Evolutionary conservation across 2,113 vertebrate species (phyloP), one percentile per base, ranked within the genome.

Genomic region (Zonotrichia leucophrys): DNA sequence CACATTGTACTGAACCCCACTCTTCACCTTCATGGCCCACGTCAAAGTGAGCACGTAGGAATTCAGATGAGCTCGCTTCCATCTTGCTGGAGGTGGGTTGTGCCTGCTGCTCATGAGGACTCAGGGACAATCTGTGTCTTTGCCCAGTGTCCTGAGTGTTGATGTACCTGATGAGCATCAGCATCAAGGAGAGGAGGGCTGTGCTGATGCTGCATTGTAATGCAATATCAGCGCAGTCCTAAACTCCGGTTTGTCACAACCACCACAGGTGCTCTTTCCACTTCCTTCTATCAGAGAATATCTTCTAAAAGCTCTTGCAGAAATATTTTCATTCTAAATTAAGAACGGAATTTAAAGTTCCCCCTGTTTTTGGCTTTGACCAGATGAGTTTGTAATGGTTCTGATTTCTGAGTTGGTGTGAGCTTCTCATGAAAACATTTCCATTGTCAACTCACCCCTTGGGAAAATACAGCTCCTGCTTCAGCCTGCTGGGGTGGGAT

Each of bases 21-120:
- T 66, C 22, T 73, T 77, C 42, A 24, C 73, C 58, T 41, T 69
- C 59, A 0, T 17, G 59, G 62, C 25, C 25, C 0, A 0, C 3
- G 3, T 41, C 63, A 60, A 37, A 75, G 15, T 0, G 0, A 49
- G 17, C 7, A 1, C 41, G 52, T 25, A 18, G 25, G 44, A 87
- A 50, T 80, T 73, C 58, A 53, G 52, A 33, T 30, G n/a, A 87
- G n/a, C 12, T 74, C 9, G 8, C 12, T 15, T 60, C 39, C 55
- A 30, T 46, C 59, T 46, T 58, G 42, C 46, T 62, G 28, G 18
- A 73, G 31, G 28, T 41, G 50, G 63, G 31, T 30, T 74, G 41
- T 25, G 28, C 7, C 31, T 70, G 66, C 46, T 76, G 6, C 75
- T 64, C 4, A 0, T n/a, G 25, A 6, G 50, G 12, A 42, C 15